Evolutionary conservation across 2,797 vertebrate species (phyloP).

Genomic region (Distichodus sexfasciatus): DNA sequence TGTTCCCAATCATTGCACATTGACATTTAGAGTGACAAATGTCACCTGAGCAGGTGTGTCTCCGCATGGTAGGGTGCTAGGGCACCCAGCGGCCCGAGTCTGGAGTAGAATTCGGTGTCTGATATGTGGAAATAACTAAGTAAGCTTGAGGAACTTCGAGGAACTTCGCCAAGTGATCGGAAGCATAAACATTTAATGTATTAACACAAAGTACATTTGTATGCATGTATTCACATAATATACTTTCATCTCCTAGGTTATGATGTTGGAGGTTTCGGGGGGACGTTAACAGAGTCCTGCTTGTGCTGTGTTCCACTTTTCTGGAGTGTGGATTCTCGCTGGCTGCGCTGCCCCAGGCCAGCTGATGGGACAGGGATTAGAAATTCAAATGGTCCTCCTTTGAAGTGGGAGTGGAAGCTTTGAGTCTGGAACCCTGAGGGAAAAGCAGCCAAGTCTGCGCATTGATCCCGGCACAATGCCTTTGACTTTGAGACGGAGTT

Average conservation of each 20-base stretch:
- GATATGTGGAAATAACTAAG: no score
- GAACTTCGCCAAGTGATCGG: no score
- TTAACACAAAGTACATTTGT: no score
- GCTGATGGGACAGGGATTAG: conserved; percentile 68
- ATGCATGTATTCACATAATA: no score
- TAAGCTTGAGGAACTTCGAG: no score
- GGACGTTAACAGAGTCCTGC: background rate
- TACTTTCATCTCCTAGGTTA: no score
- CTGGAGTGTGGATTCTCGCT: conserved; percentile 44
- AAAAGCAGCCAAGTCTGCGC: conserved; percentile 12
- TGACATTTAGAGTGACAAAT: conserved; percentile 38
- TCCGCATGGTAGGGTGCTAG: conserved; percentile 8
- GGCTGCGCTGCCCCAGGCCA: conserved; percentile 57
- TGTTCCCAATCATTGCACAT: background rate
- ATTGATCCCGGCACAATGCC: conserved; percentile 20
- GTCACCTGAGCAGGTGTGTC: conserved; percentile 36
- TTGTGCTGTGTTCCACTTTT: conserved; percentile 34
- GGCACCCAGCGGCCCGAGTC: no score
- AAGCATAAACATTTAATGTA: no score
- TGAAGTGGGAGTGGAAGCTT: conserved; percentile 61
- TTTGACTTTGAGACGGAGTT: conserved; percentile 32
- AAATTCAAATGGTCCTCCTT: conserved; percentile 73
- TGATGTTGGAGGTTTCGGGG: no score
- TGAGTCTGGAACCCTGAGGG: conserved; percentile 30
- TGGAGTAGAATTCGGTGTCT: no score